Base-by-base conservation (phyloP, 2,888 invertebrate genomes). In the Lithophane ornitopus region DNA sequence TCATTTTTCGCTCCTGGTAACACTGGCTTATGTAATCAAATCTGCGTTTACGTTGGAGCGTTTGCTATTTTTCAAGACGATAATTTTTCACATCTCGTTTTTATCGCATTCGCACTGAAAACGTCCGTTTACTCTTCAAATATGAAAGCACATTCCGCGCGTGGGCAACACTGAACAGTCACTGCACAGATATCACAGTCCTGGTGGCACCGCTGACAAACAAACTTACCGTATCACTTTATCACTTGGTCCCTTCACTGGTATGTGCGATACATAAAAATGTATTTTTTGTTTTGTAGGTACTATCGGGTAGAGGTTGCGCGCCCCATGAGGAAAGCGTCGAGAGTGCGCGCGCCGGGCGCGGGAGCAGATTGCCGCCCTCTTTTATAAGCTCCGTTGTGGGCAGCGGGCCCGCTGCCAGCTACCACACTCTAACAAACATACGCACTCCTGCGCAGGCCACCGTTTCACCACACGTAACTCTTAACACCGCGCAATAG, bases 301-400 rank as follows among this genome's bases (percentile, higher is more conserved):
- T 92, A 94, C 93, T 96, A 95, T 95, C 95, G 95, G 92, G 92
- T 91, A 92, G 93, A 93, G 92, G 95, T 94, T 92, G 96, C 94
- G 96, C 96, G 95, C 96, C 95, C 96, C 96, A 96, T 96, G 95
- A 94, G 96, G 95, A 95, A 90, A 92, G 95, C 92, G 93, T 92
- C 90, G 91, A 91, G 93, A 93, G 92, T 95, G 95, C 90, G 93
- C 94, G 95, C 94, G 94, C 93, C 95, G 96, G 94, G 95, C 96
- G 95, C 93, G 93, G 95, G 92, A 91, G 90, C 93, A 93, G 91
- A 92, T 91, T 88, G 92, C 89, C 89, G 92, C 93, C 93, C 93
- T 93, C 96, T 96, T 96, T 96, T 96, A 96, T 96, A 96, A 96
- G 95, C 95, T 96, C 92, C 92, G 95, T 91, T 91, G 94, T 91